Evolutionary conservation across 2,888 invertebrate species (phyloP).

Genomic region (Drosophila meridionalis): DNA sequence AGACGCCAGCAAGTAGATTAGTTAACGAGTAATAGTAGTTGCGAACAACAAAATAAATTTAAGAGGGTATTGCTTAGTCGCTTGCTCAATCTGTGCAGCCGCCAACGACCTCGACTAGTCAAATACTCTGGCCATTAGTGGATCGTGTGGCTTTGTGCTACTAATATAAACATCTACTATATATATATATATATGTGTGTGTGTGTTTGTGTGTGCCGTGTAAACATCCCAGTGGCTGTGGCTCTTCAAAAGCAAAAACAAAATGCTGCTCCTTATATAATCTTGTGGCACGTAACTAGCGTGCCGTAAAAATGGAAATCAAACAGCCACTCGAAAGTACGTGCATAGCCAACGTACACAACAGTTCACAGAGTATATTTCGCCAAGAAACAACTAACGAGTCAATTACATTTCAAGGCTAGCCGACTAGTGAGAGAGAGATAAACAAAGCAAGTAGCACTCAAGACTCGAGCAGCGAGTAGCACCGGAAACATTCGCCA

Average conservation of each 20-base stretch:
- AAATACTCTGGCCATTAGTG: slow-evolving; percentile 38
- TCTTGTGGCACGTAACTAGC: slow-evolving; percentile 40
- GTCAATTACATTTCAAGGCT: slow-evolving; percentile 40
- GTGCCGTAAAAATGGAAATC: slow-evolving; percentile 42
- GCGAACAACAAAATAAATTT: too few relatives aligned
- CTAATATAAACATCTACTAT: slow-evolving; percentile 2
- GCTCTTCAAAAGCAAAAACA: slow-evolving; percentile 1
- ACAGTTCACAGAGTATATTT: slow-evolving; percentile 19
- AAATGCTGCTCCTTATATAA: slow-evolving; percentile 24
- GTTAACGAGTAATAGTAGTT: neutral
- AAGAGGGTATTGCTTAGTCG: slow-evolving; percentile 9
- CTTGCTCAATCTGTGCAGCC: neutral
- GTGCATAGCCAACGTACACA: slow-evolving; percentile 24
- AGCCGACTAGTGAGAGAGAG: slow-evolving; percentile 1
- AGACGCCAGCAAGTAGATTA: neutral
- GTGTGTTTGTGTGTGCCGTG: neutral
- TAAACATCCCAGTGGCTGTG: slow-evolving; percentile 16
- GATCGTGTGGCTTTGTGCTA: slow-evolving; percentile 21
- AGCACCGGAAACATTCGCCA: slow-evolving; percentile 28
- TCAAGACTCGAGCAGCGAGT: neutral
- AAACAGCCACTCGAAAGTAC: slow-evolving; percentile 25
- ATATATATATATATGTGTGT: neutral
- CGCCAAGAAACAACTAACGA: slow-evolving; percentile 26
- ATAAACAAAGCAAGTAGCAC: slow-evolving; percentile 26
- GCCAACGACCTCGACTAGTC: slow-evolving; percentile 46